Percentiles rank a stretch among this genome's conserved stretches.
Conservation (phyloP, 2,797 vertebrate genomes). For the Hydrophis major region DNA sequence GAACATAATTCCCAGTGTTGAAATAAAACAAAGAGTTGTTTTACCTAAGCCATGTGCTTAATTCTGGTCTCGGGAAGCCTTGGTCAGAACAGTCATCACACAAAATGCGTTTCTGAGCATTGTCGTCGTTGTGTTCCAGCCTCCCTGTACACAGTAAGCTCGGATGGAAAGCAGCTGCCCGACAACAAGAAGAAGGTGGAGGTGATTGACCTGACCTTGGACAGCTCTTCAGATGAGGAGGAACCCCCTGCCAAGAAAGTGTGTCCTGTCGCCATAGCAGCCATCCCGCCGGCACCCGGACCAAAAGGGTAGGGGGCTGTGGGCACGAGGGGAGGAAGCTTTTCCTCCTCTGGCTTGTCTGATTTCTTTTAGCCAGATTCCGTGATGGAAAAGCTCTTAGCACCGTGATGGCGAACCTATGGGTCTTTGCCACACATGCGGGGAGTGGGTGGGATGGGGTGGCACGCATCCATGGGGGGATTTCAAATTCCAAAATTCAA, state of each 20-base stretch:
- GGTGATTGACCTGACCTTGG: slow-evolving; percentile 72
- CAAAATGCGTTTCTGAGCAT: no score
- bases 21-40: no score
- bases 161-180: slow-evolving; percentile 45
- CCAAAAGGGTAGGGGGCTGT: slow-evolving; percentile 66
- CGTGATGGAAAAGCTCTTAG: background rate
- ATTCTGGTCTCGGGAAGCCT: no score
- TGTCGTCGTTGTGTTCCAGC: slow-evolving; percentile 31
- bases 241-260: slow-evolving; percentile 68
- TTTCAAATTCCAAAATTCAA: background rate
- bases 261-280: slow-evolving; percentile 44
- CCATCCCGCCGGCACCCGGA: slow-evolving; percentile 39
- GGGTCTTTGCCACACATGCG: no score
- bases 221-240: slow-evolving; percentile 74
- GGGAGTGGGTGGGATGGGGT: no score
- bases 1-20: no score
- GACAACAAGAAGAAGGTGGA: slow-evolving; percentile 71
- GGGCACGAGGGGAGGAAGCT: slow-evolving; percentile 46
- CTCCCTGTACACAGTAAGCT: slow-evolving; percentile 57
- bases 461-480: no score
- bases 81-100: no score
- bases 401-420: no score
- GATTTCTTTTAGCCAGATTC: background rate
- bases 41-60: no score
- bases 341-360: background rate